phyloP scores from a whole-genome alignment of 2,888 invertebrate genomes.

The Cyclophora punctaria region DNA sequence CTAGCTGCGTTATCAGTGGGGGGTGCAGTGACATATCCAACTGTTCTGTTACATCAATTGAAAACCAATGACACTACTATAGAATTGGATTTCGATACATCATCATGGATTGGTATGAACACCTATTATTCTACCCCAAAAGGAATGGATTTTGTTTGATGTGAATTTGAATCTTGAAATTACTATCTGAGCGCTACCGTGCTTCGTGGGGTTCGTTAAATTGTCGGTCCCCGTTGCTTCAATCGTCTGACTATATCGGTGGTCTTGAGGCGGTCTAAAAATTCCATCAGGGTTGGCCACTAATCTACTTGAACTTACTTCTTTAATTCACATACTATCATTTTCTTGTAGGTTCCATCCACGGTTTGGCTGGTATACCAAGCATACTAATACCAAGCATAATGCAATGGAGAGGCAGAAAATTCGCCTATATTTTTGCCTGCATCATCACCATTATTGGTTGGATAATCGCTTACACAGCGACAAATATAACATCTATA shows the following conservation, averaged over 20 bases:
- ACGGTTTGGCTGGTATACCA: slow-evolving; percentile 17
- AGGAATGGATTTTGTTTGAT: no score
- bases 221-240: no score
- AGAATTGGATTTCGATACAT: slow-evolving; percentile 15
- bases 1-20: slow-evolving; percentile 13
- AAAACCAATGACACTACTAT: slow-evolving; percentile 11
- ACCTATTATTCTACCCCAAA: no score
- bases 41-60: slow-evolving; percentile 15
- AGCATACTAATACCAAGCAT: slow-evolving; percentile 13
- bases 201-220: no score
- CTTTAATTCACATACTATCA: no score
- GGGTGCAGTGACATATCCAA: slow-evolving; percentile 13
- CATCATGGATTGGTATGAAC: slow-evolving; percentile 17
- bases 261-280: no score
- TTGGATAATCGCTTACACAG: slow-evolving; percentile 12
- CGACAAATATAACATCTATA: slow-evolving; percentile 2
- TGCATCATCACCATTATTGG: slow-evolving; percentile 14
- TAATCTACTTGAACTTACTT: no score
- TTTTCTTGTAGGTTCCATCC: slow-evolving; percentile 11
- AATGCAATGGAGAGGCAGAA: slow-evolving; percentile 18
- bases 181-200: no score
- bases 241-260: no score
- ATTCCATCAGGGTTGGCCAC: no score
- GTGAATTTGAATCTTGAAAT: neutral
- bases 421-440: slow-evolving; percentile 13